Conservation (phyloP, 2,888 invertebrate genomes). For the Thalpophila matura region DNA sequence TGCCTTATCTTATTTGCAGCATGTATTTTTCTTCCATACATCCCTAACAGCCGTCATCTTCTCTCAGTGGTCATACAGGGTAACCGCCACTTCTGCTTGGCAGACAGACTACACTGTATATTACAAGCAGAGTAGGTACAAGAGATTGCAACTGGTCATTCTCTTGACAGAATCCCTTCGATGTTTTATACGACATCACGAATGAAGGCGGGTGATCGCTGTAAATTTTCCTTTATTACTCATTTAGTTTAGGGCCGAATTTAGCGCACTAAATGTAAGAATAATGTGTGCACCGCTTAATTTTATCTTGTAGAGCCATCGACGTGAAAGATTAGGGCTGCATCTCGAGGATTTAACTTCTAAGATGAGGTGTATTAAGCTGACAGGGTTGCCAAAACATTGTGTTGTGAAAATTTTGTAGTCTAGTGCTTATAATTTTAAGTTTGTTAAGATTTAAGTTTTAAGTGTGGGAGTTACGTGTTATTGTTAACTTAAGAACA, state of each 20-base stretch:
- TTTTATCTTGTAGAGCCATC: constrained; percentile 55
- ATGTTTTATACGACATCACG: background rate
- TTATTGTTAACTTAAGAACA: too few species aligned
- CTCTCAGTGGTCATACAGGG: too few species aligned
- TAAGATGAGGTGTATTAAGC: constrained; percentile 62
- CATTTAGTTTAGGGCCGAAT: constrained; percentile 26
- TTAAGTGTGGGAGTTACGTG: background rate
- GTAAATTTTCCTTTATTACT: constrained; percentile 9
- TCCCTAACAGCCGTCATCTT: too few species aligned
- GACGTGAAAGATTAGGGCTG: constrained; percentile 69
- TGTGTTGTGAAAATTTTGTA: constrained; percentile 35
- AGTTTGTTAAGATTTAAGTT: constrained; percentile 36
- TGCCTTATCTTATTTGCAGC: too few species aligned
- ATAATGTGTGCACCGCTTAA: constrained; percentile 35
- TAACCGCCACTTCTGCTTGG: too few species aligned
- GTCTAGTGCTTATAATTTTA: constrained; percentile 38
- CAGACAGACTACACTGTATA: too few species aligned
- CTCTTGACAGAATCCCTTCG: background rate
- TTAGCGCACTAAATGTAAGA: background rate
- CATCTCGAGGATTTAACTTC: constrained; percentile 63
- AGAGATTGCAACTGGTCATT: too few species aligned
- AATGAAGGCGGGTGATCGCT: background rate
- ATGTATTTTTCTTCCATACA: too few species aligned
- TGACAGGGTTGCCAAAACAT: constrained; percentile 56
- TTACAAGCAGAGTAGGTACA: too few species aligned